Evolutionary conservation across 2,113 vertebrate species (phyloP), one percentile per base, ranked within the genome.

Genomic region (Pollachius pollachius): DNA sequence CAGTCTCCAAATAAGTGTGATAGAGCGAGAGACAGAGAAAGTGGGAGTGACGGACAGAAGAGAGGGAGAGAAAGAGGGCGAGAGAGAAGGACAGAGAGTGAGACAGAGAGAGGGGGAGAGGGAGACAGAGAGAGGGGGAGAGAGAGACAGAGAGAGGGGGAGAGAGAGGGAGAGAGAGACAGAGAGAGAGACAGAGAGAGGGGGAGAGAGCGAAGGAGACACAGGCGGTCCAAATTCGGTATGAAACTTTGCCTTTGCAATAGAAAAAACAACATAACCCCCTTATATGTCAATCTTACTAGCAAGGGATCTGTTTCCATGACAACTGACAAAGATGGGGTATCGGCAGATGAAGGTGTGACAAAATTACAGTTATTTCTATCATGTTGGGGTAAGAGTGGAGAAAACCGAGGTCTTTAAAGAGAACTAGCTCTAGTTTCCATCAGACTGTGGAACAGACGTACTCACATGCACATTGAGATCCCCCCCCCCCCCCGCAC

Each of bases 281-380:
- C 18, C 16, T n/a, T 4, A 3, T 19, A 57, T 56, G 61, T 63
- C 68, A 70, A 63, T 70, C 60, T 63, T 54, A 11, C 16, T 7
- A 23, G 60, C 21, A 54, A 30, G 68, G 19, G 60, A 52, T 21
- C n/a, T 23, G 68, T 70, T 70, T 21, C 68, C 68, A 70, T 70
- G 68, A 63, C 68, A 70, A 70, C 68, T 11, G 62, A 34, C 62
- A 34, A 64, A 64, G 15, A 64, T 17, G 30, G 16, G 16, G 16
- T 57, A 17, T 6, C 16, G 15, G n/a, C 54, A 61, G 11, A 21
- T 61, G 18, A 34, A 17, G 62, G 25, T 34, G 62, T 64, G 27
- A 37, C 62, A 64, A 64, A 64, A 64, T 62, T 34, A 64, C 30
- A 62, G 62, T 64, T 16, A 37, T 37, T 37, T 64, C 62, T 64